These are phyloP conservation scores for Vireo griseus DNA, from an alignment of 2,797 vertebrate species.

Conservation along the genomic window DNA sequence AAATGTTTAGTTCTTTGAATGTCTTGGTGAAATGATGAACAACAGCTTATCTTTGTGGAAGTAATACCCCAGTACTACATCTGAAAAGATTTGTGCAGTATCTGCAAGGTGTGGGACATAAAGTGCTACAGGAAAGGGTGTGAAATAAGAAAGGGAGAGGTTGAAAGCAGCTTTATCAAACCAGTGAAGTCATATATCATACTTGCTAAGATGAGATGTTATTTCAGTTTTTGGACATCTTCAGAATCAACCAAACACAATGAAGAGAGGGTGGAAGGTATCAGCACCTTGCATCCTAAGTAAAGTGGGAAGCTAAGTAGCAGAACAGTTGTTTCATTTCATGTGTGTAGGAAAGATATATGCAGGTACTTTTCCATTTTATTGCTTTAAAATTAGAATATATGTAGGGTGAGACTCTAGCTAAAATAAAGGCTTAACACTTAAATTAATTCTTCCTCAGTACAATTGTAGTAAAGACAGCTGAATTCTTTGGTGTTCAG, in stretches of 20 bases:
- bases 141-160: background rate
- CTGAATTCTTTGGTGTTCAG: background rate
- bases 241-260: background rate
- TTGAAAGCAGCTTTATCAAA: background rate
- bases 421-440: background rate
- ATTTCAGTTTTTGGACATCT: background rate
- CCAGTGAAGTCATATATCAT: background rate
- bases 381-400: background rate
- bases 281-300: background rate
- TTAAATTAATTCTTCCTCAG: background rate
- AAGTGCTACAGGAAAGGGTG: background rate
- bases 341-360: background rate
- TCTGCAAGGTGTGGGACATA: background rate
- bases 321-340: background rate
- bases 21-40: background rate
- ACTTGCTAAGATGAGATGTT: background rate
- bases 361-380: background rate
- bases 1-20: background rate
- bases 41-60: background rate
- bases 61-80: background rate
- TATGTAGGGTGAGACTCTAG: background rate
- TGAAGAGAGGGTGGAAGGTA: fast-evolving
- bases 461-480: background rate
- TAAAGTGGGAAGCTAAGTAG: background rate
- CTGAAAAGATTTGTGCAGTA: background rate